Percentiles rank a stretch among this genome's conserved stretches.
phyloP scores from a whole-genome alignment of 2,797 vertebrate genomes.

The Synaphobranchus kaupii region DNA sequence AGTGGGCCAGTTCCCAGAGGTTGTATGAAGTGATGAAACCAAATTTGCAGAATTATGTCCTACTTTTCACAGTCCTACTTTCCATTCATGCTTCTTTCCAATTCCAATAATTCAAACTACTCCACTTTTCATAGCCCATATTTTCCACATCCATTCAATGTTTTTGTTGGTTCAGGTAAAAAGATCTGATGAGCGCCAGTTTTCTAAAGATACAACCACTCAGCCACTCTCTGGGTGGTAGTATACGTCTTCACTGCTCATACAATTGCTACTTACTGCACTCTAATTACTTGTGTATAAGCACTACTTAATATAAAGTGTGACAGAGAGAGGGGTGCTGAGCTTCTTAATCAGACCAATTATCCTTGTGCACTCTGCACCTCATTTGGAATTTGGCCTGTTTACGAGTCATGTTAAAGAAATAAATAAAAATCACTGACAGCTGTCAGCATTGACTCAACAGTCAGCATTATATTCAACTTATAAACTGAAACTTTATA shows the following conservation, averaged over 20 bases:
- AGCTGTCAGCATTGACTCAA: no score
- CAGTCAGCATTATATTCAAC: no score
- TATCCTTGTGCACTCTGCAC: neutral
- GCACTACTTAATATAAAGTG: neutral
- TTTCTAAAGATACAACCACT: neutral
- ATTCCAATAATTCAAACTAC: neutral
- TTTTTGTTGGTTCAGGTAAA: neutral
- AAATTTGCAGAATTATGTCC: neutral
- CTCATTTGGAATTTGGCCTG: neutral
- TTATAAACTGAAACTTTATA: no score
- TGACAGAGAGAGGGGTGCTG: neutral
- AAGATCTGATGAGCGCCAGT: neutral
- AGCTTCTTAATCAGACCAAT: neutral
- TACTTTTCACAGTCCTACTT: conserved; percentile 5
- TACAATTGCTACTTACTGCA: neutral
- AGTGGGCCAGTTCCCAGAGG: neutral
- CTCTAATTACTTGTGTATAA: neutral
- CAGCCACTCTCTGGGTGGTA: neutral
- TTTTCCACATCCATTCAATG: neutral
- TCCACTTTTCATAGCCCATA: conserved; percentile 1
- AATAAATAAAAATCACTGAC: conserved; percentile 3
- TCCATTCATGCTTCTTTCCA: neutral
- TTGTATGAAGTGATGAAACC: neutral
- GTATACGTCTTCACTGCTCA: neutral
- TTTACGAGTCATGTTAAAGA: neutral